Evolutionary conservation across 2,888 invertebrate species (phyloP).

Genomic region (Chaitophorus viminalis): DNA sequence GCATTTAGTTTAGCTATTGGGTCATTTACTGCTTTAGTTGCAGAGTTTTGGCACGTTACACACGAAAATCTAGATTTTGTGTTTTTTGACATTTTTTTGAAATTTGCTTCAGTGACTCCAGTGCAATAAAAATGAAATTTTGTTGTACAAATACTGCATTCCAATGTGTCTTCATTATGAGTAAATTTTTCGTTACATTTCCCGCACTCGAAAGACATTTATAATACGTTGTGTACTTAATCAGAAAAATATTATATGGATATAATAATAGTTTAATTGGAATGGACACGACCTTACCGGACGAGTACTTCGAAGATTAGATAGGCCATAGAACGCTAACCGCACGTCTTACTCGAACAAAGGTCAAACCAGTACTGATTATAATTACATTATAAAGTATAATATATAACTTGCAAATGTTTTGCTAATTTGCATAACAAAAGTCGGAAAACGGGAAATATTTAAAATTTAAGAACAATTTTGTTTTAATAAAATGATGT

Average conservation of each 20-base stretch:
- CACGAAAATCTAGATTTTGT: slow-evolving; percentile 11
- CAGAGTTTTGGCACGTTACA: slow-evolving; percentile 3
- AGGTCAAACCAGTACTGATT: background rate
- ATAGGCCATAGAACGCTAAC: background rate
- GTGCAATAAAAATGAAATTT: slow-evolving; percentile 13
- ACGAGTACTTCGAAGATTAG: slow-evolving; percentile 2
- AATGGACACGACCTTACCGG: too few relatives aligned
- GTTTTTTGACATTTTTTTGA: slow-evolving; percentile 16
- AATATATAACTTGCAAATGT: background rate
- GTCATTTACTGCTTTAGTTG: background rate
- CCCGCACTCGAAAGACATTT: background rate
- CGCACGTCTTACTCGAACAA: background rate
- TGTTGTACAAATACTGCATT: slow-evolving; percentile 4
- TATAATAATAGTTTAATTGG: too few relatives aligned
- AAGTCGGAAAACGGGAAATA: background rate
- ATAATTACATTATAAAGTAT: too few relatives aligned
- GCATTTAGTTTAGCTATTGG: background rate
- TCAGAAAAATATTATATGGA: too few relatives aligned
- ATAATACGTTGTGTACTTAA: background rate
- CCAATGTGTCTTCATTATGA: slow-evolving; percentile 2
- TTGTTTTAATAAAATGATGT: background rate
- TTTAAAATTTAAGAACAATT: background rate
- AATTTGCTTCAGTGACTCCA: slow-evolving; percentile 26
- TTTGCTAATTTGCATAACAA: background rate
- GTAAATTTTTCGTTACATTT: slow-evolving; percentile 28